Conservation (phyloP, 92 coral and sea anemone species). For the Micromussa lordhowensis region DNA sequence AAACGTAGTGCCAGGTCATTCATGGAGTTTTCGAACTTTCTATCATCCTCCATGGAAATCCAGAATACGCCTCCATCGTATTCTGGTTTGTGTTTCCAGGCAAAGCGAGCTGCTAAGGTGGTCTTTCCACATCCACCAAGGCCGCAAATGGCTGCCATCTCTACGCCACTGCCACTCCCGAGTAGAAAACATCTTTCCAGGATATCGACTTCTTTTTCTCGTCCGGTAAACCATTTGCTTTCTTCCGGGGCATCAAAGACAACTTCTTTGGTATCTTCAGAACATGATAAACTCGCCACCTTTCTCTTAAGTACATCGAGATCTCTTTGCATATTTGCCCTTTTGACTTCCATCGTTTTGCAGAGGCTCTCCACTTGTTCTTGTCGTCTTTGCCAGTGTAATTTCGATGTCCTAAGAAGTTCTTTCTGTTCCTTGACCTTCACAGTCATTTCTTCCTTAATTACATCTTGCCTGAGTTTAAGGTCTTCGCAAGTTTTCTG, state of each 20-base stretch:
- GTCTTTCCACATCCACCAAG: slow-evolving; percentile 60
- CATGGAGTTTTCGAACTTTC: slow-evolving; percentile 56
- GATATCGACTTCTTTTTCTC: slow-evolving; percentile 3
- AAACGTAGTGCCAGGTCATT: slow-evolving; percentile 64
- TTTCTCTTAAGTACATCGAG: neutral
- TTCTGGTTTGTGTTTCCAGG: slow-evolving; percentile 20
- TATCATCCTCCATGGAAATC: slow-evolving; percentile 67
- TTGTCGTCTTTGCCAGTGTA: neutral
- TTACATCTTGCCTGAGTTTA: neutral
- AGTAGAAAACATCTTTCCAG: slow-evolving; percentile 5
- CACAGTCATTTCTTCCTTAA: neutral
- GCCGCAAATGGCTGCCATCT: slow-evolving; percentile 41
- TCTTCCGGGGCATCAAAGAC: slow-evolving; percentile 43
- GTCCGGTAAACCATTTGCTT: slow-evolving; percentile 45
- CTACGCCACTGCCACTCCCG: neutral
- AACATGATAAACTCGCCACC: neutral
- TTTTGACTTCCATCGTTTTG: neutral
- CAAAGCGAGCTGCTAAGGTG: slow-evolving; percentile 39
- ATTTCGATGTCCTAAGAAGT: neutral
- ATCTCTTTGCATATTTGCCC: neutral
- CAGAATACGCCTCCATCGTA: slow-evolving; percentile 90
- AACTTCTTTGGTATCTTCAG: neutral
- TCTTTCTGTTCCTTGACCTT: slow-evolving; percentile 4
- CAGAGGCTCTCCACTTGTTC: slow-evolving; percentile 12
- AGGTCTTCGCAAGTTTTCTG: neutral